phyloP scores from a whole-genome alignment of 2,113 vertebrate genomes.

The Holacanthus passer region DNA sequence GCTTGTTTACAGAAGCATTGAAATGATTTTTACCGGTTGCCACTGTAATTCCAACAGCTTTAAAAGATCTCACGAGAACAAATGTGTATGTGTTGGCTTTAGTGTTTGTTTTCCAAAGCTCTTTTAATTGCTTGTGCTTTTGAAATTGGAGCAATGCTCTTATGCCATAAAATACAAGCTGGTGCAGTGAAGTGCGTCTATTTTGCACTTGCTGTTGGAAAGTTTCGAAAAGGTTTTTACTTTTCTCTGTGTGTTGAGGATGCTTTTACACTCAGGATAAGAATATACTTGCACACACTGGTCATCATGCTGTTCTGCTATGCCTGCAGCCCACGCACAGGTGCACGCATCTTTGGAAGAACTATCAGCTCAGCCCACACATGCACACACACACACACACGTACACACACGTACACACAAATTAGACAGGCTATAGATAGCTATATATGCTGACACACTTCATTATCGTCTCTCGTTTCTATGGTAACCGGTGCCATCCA shows the following conservation, averaged over 20 bases:
- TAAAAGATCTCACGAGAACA: background rate
- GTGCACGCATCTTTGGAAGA: conserved; percentile 63
- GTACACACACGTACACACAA: conserved; percentile 13
- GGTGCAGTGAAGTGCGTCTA: background rate
- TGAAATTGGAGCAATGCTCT: background rate
- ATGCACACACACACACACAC: conserved; percentile 10
- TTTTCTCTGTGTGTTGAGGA: conserved; percentile 12
- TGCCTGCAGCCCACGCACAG: conserved; percentile 71
- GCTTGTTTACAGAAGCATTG: background rate
- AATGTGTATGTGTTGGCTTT: background rate
- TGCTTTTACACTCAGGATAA: conserved; percentile 50
- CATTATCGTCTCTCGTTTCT: conserved; percentile 72
- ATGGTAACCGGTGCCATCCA: conserved; percentile 68
- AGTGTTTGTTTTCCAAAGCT: background rate
- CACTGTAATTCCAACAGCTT: background rate
- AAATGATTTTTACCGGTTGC: background rate
- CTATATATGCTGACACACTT: conserved; percentile 72
- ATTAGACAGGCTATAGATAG: conserved; percentile 75
- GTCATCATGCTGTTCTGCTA: conserved; percentile 63
- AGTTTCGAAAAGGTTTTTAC: conserved; percentile 39
- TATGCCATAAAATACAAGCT: background rate
- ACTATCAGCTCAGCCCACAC: conserved; percentile 55
- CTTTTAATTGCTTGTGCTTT: background rate
- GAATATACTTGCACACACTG: conserved; percentile 49
- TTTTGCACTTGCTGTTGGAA: conserved; percentile 6